phyloP scores from a whole-genome alignment of 1,140 invertebrate species.

The Cydia pomonella region DNA sequence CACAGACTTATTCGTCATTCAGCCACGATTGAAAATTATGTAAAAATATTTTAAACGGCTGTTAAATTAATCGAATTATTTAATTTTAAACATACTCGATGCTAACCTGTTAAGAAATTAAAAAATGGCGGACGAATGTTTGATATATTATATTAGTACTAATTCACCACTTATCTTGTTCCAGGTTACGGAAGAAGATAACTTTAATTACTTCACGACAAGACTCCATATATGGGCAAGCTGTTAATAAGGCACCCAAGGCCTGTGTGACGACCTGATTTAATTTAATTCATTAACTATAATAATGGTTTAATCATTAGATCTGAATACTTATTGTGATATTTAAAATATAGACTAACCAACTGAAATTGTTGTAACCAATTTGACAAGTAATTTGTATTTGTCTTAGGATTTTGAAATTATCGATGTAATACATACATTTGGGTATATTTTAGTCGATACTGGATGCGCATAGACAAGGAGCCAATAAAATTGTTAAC shows the following conservation, averaged over 20 bases:
- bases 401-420: not conserved
- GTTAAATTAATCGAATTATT: too few relatives aligned
- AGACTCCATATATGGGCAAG: not conserved
- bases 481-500: too few relatives aligned
- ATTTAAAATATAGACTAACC: not conserved
- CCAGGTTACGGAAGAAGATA: conserved; percentile 63
- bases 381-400: not conserved
- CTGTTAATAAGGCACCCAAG: not conserved
- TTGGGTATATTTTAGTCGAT: not conserved
- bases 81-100: too few relatives aligned
- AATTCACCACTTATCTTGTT: conserved; percentile 46
- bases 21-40: too few relatives aligned
- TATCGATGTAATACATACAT: not conserved
- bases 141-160: not conserved
- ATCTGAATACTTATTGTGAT: conserved; percentile 18
- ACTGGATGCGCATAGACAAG: too few relatives aligned
- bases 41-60: too few relatives aligned
- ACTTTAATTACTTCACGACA: conserved; percentile 8
- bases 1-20: too few relatives aligned
- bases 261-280: not conserved
- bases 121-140: too few relatives aligned
- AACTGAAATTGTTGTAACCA: not conserved
- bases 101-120: too few relatives aligned
- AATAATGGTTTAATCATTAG: conserved; percentile 2
- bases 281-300: not conserved